Evolutionary conservation across 2,888 invertebrate species (phyloP), one percentile per base, ranked within the genome.

Genomic region (Plutella xylostella): DNA sequence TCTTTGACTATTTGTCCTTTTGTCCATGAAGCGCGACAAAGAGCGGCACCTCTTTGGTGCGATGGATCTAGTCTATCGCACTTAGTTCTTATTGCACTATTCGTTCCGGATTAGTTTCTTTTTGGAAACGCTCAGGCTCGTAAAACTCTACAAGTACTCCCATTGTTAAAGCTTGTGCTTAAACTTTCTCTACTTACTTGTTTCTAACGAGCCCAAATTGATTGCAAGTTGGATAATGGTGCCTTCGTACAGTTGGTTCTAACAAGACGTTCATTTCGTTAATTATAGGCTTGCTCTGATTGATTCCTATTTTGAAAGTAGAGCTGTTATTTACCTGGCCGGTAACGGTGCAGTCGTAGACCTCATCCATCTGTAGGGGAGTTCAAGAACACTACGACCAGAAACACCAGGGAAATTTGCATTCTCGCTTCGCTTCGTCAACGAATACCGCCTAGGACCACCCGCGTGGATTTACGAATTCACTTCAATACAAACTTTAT

Each of bases 361-460:
- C 60, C 60, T 57, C 56, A 59, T 62, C 65, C 60, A 64, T 59
- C 61, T 61, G 54, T 61, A 57, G 57, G 57, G 54, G 58, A 63
- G 68, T 72, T 71, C 68, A 72, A 70, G 65, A 68, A 62, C 64
- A 67, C 53, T 54, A 55, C 55, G 58, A 63, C 58, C 62, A 69
- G 68, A 64, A 66, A 68, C 67, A 69, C 66, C 68, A 64, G 70
- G 63, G 62, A 78, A 80, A 82, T 82, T 83, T 79, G 79, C 82
- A 82, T 80, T 78, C 77, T 66, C 68, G 74, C 67, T 74, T 72
- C 66, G 67, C 67, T 66, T 68, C 70, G 64, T 68, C 67, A 70
- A 66, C 66, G 65, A 65, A 69, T 69, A 63, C 68, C 69, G 67
- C 67, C 69, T 73, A 70, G 67, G 82, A 83, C 83, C 83, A 83